Evolutionary conservation across 2,113 vertebrate species (phyloP), one percentile per base, ranked within the genome.

Genomic region (Rhombomys opimus): DNA sequence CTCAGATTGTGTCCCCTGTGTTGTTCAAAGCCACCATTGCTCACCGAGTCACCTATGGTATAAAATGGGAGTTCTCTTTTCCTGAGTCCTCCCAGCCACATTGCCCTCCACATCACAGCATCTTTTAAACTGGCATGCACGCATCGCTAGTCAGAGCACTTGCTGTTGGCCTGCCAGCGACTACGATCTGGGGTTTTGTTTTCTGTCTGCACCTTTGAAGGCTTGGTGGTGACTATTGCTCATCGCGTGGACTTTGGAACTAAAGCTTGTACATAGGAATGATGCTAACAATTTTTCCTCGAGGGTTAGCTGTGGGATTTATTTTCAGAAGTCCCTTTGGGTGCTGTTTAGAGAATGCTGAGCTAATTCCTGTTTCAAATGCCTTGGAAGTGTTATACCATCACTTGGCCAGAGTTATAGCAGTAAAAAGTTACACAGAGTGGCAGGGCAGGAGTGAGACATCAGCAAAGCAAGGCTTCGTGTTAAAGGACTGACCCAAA

Each of bases 301-400:
- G 50, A 65, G 90, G 1, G 38, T 68, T 41, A 73, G 41, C 54
- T 93, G 88, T 90, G 57, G n/a, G 41, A 59, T 68, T 89, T 67
- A 57, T 87, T 88, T 89, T 82, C 68, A 75, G n/a, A 84, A 90
- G 80, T 65, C 68, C 80, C 54, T 17, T 9, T 61, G 57, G 63
- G 10, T 85, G 72, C 87, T 76, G 41, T 41, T 50, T 54, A 78
- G 96, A 92, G 90, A 81, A 70, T 85, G 32, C 25, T 90, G 85
- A 72, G 57, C 90, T 87, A 77, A 87, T 63, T 50, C 0, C 76
- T 68, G 1, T 90, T 89, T 70, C 17, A 90, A 80, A 46, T 92
- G 72, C 63, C 84, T 95, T 87, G 92, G 87, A 93, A 90, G 75
- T 92, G 94, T 91, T 35, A 59, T 17, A 17, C 65, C 75, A 18